Evolutionary conservation across 1,140 invertebrate species (phyloP), one percentile per base, ranked within the genome.

Genomic region (Megalonaias nervosa): DNA sequence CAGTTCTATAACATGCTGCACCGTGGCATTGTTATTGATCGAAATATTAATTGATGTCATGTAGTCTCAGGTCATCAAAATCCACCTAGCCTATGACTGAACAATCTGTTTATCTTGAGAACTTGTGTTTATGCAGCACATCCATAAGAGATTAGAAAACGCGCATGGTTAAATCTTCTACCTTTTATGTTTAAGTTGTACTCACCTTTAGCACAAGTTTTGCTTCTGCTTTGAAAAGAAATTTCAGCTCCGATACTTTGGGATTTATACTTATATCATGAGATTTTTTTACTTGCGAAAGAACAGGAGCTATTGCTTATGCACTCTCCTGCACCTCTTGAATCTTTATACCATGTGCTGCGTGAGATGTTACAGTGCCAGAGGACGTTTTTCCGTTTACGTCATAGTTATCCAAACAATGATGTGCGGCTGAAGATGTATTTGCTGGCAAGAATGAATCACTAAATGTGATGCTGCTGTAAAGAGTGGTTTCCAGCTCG

Each of bases 371-470:
- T 9, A 65, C 71, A 57, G 66, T 19, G 5, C 71, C 77, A 26
- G 71, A 74, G 65, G 77, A 71, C 0, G 77, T 79, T n/a, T 79
- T 71, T 65, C 74, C 71, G 58, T 67, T 67, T 21, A 74, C 12
- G 65, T 74, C 71, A 68, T 74, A 74, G 64, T 79, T 79, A 56
- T 79, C 66, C 77, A 71, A 79, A 57, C 77, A 79, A 5, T 70
- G 38, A 67, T 74, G 71, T n/a, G 64, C 15, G 1, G 74, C 67
- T 14, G 66, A 14, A 65, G 1, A 14, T 71, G 69, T 74, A 79
- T 79, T 68, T 64, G 31, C 1, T 62, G 77, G 77, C 21, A 71
- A 23, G 23, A 68, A 38, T 38, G 64, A 38, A 1, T 67, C 70
- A 9, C n/a, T 21, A 4, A 4, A 9, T 15, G 56, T 67, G 2